Evolutionary conservation across 2,113 vertebrate genomes (phyloP).

Genomic region (Pollimyrus isidori): DNA sequence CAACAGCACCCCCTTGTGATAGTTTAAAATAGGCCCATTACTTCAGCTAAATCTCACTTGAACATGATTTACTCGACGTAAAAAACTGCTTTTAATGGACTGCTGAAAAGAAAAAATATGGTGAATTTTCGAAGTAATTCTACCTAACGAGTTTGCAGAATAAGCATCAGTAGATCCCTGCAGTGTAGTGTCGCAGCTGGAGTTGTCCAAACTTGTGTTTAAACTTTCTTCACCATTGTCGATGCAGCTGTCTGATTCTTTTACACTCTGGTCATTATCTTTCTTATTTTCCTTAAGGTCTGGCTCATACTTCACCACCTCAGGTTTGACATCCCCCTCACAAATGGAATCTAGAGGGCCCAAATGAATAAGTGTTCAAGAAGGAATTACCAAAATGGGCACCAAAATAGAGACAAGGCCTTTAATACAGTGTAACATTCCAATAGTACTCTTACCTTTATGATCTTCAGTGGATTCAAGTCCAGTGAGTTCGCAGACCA

Average conservation of each 20-base stretch:
- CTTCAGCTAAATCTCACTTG: background rate
- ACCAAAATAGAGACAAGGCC: background rate
- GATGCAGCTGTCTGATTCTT: background rate
- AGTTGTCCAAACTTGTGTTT: constrained; percentile 28
- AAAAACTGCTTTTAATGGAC: background rate
- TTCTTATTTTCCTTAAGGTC: constrained; percentile 12
- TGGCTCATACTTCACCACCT: constrained; percentile 15
- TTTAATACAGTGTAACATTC: background rate
- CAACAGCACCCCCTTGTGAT: constrained; percentile 2
- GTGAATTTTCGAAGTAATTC: background rate
- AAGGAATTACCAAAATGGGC: background rate
- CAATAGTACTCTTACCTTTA: constrained; percentile 30
- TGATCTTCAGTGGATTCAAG: background rate
- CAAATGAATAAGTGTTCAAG: background rate
- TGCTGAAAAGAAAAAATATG: background rate
- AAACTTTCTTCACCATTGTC: constrained; percentile 4
- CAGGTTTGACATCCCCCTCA: background rate
- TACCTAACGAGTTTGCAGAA: constrained; percentile 28
- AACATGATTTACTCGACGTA: background rate
- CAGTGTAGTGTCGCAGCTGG: background rate
- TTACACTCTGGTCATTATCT: background rate
- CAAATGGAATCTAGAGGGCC: background rate
- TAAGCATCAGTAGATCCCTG: constrained; percentile 5
- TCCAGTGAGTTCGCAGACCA: constrained; percentile 60
- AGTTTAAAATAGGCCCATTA: background rate